These are phyloP conservation scores for Cantharis rustica DNA, from an alignment of 2,888 invertebrate genomes.

Conservation along the genomic window DNA sequence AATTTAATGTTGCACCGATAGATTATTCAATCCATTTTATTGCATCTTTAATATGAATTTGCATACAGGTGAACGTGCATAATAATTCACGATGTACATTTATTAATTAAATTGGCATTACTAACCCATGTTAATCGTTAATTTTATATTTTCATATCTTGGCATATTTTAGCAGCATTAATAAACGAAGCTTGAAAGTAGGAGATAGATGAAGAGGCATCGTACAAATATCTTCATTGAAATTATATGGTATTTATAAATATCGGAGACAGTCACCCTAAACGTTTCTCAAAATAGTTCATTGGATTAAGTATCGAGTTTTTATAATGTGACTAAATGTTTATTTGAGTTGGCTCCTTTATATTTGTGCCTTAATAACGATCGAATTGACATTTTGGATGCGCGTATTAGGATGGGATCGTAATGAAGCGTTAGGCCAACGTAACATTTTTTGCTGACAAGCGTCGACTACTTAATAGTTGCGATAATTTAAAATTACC, in stretches of 20 bases:
- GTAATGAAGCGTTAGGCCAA: background rate
- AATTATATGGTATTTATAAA: conserved; percentile 24
- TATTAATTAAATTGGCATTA: conserved; percentile 3
- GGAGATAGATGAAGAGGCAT: conserved; percentile 1
- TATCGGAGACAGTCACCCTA: conserved; percentile 30
- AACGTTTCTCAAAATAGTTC: conserved; percentile 29
- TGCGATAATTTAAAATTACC: conserved; percentile 19
- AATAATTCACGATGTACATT: background rate
- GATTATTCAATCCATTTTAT: background rate
- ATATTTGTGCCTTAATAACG: background rate
- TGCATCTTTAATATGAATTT: background rate
- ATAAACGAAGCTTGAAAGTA: background rate
- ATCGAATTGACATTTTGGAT: background rate
- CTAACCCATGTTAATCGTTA: background rate
- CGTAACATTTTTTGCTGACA: conserved; percentile 4
- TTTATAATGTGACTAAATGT: conserved; percentile 31
- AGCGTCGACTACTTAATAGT: background rate
- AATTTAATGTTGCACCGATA: background rate
- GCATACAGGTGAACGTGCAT: background rate
- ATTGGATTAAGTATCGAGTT: conserved; percentile 25
- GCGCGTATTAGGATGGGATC: background rate
- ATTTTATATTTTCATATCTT: conserved; percentile 4
- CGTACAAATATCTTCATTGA: conserved; percentile 5
- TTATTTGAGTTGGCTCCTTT: conserved; percentile 17
- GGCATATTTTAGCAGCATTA: background rate